Evolutionary conservation across 2,113 vertebrate species (phyloP).

Genomic region (Callorhinus ursinus): DNA sequence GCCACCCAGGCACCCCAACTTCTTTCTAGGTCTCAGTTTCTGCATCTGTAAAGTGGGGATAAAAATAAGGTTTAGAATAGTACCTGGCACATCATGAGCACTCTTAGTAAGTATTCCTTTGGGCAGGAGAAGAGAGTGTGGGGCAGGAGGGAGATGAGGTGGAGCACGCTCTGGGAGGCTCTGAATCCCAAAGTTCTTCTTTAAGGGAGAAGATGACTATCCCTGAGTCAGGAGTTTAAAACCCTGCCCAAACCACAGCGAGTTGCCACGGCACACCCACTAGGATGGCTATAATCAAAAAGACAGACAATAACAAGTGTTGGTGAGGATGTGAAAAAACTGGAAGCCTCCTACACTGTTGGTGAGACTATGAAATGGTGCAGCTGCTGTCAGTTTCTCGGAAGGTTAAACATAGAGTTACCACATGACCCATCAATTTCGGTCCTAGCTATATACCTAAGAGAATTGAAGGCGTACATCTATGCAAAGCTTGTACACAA

Average conservation of each 20-base stretch:
- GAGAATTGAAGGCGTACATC: not conserved
- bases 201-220: not conserved
- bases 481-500: not conserved
- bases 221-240: not conserved
- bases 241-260: not conserved
- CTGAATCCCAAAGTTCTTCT: not conserved
- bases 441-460: not conserved
- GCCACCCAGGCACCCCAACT: no score
- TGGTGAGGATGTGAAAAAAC: not conserved
- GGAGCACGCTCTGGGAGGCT: not conserved
- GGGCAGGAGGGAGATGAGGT: not conserved
- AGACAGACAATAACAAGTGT: not conserved
- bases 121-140: not conserved
- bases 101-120: not conserved
- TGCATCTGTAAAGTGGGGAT: not conserved
- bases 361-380: not conserved
- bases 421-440: not conserved
- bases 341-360: not conserved
- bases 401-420: not conserved
- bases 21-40: not conserved
- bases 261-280: not conserved
- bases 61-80: not conserved
- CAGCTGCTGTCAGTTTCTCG: not conserved
- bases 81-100: fast-evolving
- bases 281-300: not conserved